A percentile compares a stretch with the other conserved stretches of the same genome.
These are phyloP conservation scores for Macrotis lagotis DNA, from an alignment of 2,113 vertebrate genomes.

Conservation along the genomic window DNA sequence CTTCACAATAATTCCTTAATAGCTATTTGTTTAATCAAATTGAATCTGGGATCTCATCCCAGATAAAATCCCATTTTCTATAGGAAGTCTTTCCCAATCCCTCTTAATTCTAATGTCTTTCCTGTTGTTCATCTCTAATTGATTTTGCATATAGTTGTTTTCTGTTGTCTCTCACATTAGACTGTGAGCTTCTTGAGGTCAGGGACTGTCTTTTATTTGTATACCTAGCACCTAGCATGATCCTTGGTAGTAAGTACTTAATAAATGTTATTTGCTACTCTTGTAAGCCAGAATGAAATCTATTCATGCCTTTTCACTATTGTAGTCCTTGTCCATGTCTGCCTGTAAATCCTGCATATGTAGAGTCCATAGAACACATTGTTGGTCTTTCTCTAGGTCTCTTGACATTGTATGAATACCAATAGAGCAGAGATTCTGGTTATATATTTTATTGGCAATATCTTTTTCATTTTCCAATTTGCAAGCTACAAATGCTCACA, in stretches of 20 bases:
- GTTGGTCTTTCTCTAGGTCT: not conserved
- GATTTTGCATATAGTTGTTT: not conserved
- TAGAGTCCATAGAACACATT: not conserved
- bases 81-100: not conserved
- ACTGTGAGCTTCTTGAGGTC: not conserved
- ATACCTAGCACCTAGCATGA: not conserved
- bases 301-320: not conserved
- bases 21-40: not conserved
- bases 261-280: not conserved
- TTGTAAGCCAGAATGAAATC: not conserved
- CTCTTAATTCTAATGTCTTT: not conserved
- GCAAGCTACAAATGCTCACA: not conserved
- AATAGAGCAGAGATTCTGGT: not conserved
- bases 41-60: not conserved
- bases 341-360: not conserved
- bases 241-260: not conserved
- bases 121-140: not conserved
- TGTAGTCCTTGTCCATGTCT: not conserved
- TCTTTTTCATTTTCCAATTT: not conserved
- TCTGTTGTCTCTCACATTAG: not conserved
- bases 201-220: not conserved
- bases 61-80: not conserved
- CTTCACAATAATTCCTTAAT: not conserved
- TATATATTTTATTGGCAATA: not conserved
- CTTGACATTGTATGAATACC: not conserved